Percentiles rank a stretch among this genome's conserved stretches.
Conservation (phyloP, 2,797 vertebrate genomes). For the Pseudocheirus occidentalis region DNA sequence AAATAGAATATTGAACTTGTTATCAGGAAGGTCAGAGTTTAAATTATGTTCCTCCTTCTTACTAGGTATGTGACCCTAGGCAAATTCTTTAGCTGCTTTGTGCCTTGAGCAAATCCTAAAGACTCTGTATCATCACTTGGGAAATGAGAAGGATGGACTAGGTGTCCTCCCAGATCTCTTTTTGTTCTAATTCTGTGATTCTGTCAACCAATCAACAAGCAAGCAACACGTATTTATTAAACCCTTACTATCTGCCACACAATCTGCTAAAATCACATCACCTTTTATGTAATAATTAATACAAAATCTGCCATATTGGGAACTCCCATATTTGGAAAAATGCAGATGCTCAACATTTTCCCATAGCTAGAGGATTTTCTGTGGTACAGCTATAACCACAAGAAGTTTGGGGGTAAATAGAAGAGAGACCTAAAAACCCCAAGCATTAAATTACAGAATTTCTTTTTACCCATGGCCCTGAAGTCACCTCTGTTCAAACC, state of each 20-base stretch:
- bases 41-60: not conserved
- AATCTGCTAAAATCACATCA: not conserved
- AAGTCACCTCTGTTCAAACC: not conserved
- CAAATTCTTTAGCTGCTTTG: no score
- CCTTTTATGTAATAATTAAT: not conserved
- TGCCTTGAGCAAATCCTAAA: not conserved
- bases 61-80: not conserved
- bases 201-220: not conserved
- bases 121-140: not conserved
- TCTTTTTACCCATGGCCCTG: not conserved
- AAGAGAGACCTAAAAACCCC: conserved; percentile 13
- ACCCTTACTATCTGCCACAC: not conserved
- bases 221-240: not conserved
- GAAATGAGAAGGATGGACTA: not conserved
- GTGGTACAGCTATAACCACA: conserved; percentile 15
- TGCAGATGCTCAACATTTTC: not conserved
- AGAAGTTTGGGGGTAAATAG: not conserved
- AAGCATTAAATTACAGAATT: conserved; percentile 4
- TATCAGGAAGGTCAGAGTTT: not conserved
- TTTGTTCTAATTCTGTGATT: not conserved
- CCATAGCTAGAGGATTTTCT: not conserved
- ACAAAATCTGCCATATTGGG: not conserved
- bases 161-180: not conserved
- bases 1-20: not conserved
- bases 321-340: conserved; percentile 50